These are phyloP conservation scores for Hemibagrus guttatus DNA, from an alignment of 2,797 vertebrate genomes.

Conservation along the genomic window DNA sequence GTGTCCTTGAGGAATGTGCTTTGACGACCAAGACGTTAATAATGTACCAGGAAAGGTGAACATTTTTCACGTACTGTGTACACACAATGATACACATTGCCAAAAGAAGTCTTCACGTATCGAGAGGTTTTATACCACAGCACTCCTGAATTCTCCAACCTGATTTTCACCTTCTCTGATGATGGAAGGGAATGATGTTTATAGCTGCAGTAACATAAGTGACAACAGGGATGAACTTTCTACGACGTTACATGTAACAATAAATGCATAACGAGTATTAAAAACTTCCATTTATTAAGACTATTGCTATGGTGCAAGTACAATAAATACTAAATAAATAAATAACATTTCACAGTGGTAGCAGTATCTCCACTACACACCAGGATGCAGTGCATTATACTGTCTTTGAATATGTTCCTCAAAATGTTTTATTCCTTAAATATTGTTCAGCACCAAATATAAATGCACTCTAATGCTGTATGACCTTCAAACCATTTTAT, in stretches of 20 bases:
- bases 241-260: neutral
- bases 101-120: neutral
- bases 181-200: neutral
- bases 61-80: neutral
- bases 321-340: neutral
- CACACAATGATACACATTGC: no score
- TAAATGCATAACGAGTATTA: neutral
- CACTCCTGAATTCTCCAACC: neutral
- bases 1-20: neutral
- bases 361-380: neutral
- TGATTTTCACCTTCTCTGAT: neutral
- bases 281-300: no score
- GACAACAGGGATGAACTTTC: neutral
- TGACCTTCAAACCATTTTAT: neutral
- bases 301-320: neutral
- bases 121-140: neutral
- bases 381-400: neutral
- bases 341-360: neutral
- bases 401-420: neutral
- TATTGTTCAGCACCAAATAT: neutral
- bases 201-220: neutral
- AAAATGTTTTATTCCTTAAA: neutral
- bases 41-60: neutral
- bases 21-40: neutral
- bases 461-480: neutral